A percentile compares a stretch with the other conserved stretches of the same genome.
Conservation (phyloP, 2,113 vertebrate genomes). For the Miniopterus natalensis region DNA sequence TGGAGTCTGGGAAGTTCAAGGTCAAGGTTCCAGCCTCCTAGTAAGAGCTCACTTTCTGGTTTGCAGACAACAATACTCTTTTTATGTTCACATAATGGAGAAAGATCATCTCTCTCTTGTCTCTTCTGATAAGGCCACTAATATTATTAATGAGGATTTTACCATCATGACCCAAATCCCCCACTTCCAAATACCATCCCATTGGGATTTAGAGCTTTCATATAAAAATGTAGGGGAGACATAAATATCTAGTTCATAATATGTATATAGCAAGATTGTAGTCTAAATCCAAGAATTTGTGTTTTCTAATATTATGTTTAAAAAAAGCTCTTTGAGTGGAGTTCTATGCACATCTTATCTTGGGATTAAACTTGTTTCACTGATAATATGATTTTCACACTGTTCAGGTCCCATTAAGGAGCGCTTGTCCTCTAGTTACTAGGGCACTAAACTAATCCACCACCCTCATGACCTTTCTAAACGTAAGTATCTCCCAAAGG, state of each 20-base stretch:
- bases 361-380: neutral
- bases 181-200: neutral
- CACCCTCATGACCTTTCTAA: neutral
- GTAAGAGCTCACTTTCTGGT: neutral
- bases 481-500: neutral
- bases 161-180: neutral
- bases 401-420: neutral
- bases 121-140: neutral
- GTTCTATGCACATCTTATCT: neutral
- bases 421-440: neutral
- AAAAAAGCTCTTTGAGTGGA: neutral
- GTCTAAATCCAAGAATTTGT: neutral
- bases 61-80: neutral
- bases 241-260: neutral
- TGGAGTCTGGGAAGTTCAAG: neutral
- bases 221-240: neutral
- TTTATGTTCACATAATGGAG: neutral
- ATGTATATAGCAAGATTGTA: neutral
- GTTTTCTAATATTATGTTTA: neutral
- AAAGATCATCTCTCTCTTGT: neutral
- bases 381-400: too few species aligned
- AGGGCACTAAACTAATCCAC: neutral
- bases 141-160: neutral
- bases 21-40: neutral
- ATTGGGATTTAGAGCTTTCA: neutral